phyloP scores from a whole-genome alignment of 2,113 vertebrate genomes.

The Cololabis saira region DNA sequence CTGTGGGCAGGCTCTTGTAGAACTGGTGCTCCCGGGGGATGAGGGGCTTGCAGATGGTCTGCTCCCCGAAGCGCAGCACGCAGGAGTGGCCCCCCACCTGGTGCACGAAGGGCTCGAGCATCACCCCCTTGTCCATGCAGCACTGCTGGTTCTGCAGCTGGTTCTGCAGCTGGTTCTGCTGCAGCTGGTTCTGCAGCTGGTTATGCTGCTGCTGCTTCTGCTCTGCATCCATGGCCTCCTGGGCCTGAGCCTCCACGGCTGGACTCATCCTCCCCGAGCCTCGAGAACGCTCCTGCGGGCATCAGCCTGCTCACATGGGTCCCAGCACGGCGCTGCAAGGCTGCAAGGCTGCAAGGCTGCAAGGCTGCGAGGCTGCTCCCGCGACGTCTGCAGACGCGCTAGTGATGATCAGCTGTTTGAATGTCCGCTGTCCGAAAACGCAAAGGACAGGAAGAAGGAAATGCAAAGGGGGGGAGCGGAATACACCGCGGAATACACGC shows the following conservation, averaged over 20 bases:
- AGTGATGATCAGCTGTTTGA: constrained; percentile 23
- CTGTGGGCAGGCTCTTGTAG: constrained; percentile 94
- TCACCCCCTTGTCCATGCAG: constrained; percentile 87
- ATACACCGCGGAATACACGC: constrained; percentile 24
- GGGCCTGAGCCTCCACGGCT: constrained; percentile 87
- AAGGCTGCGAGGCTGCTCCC: constrained; percentile 7
- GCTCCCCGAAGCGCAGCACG: constrained; percentile 95
- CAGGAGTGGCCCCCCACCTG: constrained; percentile 97
- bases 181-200: constrained; percentile 26
- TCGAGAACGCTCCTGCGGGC: constrained; percentile 74
- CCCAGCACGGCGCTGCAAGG: too few species aligned
- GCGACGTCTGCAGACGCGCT: constrained; percentile 19
- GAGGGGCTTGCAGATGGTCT: constrained; percentile 97
- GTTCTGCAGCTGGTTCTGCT: constrained; percentile 34
- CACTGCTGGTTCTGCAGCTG: constrained; percentile 63
- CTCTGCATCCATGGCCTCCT: constrained; percentile 89
- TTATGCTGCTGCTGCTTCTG: constrained; percentile 73
- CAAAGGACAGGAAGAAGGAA: constrained; percentile 49
- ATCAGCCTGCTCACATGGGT: constrained; percentile 82
- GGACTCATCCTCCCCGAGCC: constrained; percentile 94
- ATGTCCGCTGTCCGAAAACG: constrained; percentile 41
- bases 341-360: too few species aligned
- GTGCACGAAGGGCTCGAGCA: constrained; percentile 96
- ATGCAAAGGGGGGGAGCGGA: constrained; percentile 30
- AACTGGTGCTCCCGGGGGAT: constrained; percentile 95